Evolutionary conservation across 2,113 vertebrate species (phyloP).

Genomic region (Pseudorasbora parva): DNA sequence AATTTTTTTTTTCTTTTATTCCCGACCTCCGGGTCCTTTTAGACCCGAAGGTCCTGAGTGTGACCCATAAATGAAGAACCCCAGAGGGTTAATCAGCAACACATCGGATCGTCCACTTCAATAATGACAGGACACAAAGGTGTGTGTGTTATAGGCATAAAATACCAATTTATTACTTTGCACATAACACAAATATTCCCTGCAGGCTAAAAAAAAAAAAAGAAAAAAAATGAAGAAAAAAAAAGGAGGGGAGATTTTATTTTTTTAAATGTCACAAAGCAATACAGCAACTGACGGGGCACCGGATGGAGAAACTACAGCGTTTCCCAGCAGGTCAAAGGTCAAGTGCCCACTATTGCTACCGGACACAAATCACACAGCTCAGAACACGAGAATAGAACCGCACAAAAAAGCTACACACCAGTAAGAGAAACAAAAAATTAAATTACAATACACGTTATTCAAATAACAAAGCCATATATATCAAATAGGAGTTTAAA

Average conservation of each 20-base stretch:
- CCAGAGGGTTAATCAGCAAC: no score
- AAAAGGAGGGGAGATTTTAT: not conserved
- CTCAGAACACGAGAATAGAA: constrained; percentile 73
- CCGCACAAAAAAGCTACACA: constrained; percentile 81
- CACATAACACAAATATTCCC: constrained; percentile 96
- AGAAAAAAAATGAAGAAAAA: constrained; percentile 53
- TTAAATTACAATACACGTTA: constrained; percentile 75
- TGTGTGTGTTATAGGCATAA: constrained; percentile 82
- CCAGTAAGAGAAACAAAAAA: constrained; percentile 76
- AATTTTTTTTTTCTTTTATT: no score
- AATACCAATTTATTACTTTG: constrained; percentile 94
- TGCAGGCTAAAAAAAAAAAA: constrained; percentile 89
- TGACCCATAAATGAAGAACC: no score
- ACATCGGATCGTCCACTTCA: not conserved
- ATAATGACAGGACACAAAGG: constrained; percentile 23
- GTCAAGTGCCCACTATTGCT: constrained; percentile 91
- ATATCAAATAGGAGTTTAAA: constrained; percentile 76
- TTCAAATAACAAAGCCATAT: constrained; percentile 79
- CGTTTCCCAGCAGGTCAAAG: constrained; percentile 74
- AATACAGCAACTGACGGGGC: constrained; percentile 78
- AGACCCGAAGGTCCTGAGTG: no score
- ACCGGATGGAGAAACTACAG: constrained; percentile 72
- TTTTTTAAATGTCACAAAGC: constrained; percentile 79
- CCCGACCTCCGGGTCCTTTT: no score
- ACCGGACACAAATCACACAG: constrained; percentile 81